phyloP scores from a whole-genome alignment of 2,888 invertebrate species.

The Ectropis crepuscularia region DNA sequence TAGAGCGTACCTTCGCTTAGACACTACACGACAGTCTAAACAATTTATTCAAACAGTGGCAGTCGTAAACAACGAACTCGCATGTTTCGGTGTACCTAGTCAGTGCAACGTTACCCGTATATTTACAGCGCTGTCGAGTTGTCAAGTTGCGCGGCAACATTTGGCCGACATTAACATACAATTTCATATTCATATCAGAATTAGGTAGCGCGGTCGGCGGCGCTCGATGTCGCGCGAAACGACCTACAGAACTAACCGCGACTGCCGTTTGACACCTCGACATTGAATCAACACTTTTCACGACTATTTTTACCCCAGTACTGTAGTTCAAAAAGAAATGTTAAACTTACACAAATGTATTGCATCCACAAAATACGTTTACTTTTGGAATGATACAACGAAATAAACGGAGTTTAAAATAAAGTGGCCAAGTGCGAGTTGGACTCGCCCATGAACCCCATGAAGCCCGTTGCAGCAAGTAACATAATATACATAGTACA shows the following conservation, averaged over 20 bases:
- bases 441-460: no score
- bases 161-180: slow-evolving; percentile 77
- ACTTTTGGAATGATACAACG: no score
- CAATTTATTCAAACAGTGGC: slow-evolving; percentile 70
- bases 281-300: slow-evolving; percentile 45
- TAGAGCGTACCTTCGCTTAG: slow-evolving; percentile 53
- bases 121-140: slow-evolving; percentile 76
- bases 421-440: no score
- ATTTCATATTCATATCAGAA: slow-evolving; percentile 81
- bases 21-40: slow-evolving; percentile 63
- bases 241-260: slow-evolving; percentile 49
- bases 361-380: no score
- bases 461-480: no score
- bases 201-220: slow-evolving; percentile 63
- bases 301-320: slow-evolving; percentile 25
- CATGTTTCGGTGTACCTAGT: slow-evolving; percentile 70
- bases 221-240: slow-evolving; percentile 52
- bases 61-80: slow-evolving; percentile 69
- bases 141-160: slow-evolving; percentile 74
- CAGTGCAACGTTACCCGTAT: slow-evolving; percentile 68
- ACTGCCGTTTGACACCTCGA: slow-evolving; percentile 46
- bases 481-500: no score
- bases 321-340: no score
- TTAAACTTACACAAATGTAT: no score
- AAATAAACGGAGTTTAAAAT: no score